phyloP scores from a whole-genome alignment of 2,888 invertebrate genomes.

The Euproctis similis region DNA sequence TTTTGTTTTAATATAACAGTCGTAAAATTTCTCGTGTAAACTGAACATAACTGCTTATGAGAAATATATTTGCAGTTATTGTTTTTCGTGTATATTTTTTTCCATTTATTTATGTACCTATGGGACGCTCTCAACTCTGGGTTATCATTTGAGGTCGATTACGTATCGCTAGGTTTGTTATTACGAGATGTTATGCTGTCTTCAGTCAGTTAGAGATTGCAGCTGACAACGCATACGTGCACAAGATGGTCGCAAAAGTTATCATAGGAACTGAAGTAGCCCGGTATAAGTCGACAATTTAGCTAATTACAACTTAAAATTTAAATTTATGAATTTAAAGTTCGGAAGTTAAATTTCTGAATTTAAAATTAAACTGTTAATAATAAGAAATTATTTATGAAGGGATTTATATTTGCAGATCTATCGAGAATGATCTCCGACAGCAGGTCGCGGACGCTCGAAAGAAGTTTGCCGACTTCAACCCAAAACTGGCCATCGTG shows the following conservation, averaged over 20 bases:
- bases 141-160: not conserved
- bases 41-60: not conserved
- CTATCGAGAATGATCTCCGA: slow-evolving; percentile 81
- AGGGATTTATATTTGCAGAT: slow-evolving; percentile 69
- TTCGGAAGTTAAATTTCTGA: too few species aligned
- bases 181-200: not conserved
- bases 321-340: too few species aligned
- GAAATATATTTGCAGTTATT: slow-evolving; percentile 4
- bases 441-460: slow-evolving; percentile 79
- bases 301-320: not conserved
- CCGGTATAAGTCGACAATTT: slow-evolving; percentile 80
- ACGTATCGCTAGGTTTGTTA: slow-evolving; percentile 10
- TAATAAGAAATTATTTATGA: too few species aligned
- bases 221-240: not conserved
- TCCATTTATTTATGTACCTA: too few species aligned
- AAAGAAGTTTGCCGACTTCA: slow-evolving; percentile 76
- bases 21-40: not conserved
- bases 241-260: slow-evolving; percentile 53
- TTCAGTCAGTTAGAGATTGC: not conserved
- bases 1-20: too few species aligned
- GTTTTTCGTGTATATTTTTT: too few species aligned
- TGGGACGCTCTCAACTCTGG: not conserved
- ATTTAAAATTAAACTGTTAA: too few species aligned
- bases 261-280: slow-evolving; percentile 82
- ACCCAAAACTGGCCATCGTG: slow-evolving; percentile 90